Conservation (phyloP, 2,888 invertebrate species). For the Nycteola revayana region DNA sequence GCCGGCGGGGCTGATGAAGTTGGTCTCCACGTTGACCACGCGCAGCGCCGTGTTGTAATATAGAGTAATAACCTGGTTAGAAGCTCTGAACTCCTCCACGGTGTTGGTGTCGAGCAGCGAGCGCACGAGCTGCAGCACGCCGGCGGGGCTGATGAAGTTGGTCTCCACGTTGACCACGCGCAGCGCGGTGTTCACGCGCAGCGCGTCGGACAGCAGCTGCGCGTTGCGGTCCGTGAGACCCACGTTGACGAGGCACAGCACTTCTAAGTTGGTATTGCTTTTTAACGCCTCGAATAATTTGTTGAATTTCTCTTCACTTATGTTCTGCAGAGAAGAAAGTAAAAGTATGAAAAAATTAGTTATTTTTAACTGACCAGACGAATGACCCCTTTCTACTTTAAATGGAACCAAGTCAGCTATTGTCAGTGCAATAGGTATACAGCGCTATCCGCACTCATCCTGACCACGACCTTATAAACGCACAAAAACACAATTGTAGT, state of each 20-base stretch:
- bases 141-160: constrained; percentile 96
- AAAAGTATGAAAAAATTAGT: too few species aligned
- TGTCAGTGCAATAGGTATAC: too few species aligned
- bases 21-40: too few species aligned
- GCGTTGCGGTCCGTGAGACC: constrained; percentile 95
- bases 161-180: constrained; percentile 96
- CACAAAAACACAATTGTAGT: too few species aligned
- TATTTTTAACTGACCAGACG: too few species aligned
- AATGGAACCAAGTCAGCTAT: too few species aligned
- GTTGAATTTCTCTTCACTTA: constrained; percentile 97
- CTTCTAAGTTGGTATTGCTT: constrained; percentile 95
- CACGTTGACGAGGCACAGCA: constrained; percentile 95
- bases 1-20: too few species aligned
- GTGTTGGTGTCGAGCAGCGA: constrained; percentile 92
- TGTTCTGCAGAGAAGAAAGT: constrained; percentile 89
- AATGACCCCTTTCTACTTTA: too few species aligned
- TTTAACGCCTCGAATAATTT: constrained; percentile 94
- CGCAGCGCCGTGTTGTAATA: too few species aligned
- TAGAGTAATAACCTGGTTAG: constrained; percentile 99
- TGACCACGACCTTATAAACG: too few species aligned
- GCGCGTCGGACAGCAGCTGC: constrained; percentile 89
- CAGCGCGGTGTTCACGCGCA: constrained; percentile 89
- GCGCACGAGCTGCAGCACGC: constrained; percentile 92
- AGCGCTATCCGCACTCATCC: too few species aligned
- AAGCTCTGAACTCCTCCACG: constrained; percentile 97